Evolutionary conservation across 2,797 vertebrate genomes (phyloP).

Genomic region (Chloroceryle amazona): DNA sequence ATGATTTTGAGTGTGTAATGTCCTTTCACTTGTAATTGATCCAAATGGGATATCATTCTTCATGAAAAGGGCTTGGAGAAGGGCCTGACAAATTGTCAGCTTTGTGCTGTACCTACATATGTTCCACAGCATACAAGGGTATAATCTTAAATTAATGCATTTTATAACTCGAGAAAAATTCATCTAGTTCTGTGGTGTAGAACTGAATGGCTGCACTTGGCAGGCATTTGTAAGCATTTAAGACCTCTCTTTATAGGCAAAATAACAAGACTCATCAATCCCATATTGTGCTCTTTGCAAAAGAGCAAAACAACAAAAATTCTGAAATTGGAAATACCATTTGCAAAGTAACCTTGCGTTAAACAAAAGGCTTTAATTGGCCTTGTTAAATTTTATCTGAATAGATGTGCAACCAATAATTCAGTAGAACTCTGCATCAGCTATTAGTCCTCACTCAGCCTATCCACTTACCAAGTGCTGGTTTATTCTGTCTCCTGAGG

Average conservation of each 20-base stretch:
- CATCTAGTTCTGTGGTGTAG: slow-evolving; percentile 64
- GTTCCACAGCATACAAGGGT: slow-evolving; percentile 61
- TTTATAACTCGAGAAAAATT: slow-evolving; percentile 74
- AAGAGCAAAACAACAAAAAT: neutral
- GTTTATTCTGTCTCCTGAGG: neutral
- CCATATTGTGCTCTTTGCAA: neutral
- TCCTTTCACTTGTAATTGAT: slow-evolving; percentile 63
- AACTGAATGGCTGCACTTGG: slow-evolving; percentile 69
- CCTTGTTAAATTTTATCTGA: neutral
- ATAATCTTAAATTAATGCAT: slow-evolving; percentile 77
- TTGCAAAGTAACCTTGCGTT: neutral
- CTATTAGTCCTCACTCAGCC: neutral
- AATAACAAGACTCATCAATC: slow-evolving; percentile 70
- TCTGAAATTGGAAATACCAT: neutral
- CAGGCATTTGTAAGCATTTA: slow-evolving; percentile 46
- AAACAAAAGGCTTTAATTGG: neutral
- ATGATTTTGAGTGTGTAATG: slow-evolving; percentile 51
- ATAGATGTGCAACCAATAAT: neutral
- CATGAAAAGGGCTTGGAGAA: slow-evolving; percentile 62
- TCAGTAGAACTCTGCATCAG: neutral
- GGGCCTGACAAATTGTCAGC: slow-evolving; percentile 71
- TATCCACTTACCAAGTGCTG: neutral
- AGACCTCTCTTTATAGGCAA: slow-evolving; percentile 58
- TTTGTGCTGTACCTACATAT: slow-evolving; percentile 73
- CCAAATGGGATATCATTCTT: slow-evolving; percentile 73